Percentiles rank a stretch among this genome's conserved stretches.
phyloP scores from a whole-genome alignment of 1,140 invertebrate species.

The Pinna nobilis region DNA sequence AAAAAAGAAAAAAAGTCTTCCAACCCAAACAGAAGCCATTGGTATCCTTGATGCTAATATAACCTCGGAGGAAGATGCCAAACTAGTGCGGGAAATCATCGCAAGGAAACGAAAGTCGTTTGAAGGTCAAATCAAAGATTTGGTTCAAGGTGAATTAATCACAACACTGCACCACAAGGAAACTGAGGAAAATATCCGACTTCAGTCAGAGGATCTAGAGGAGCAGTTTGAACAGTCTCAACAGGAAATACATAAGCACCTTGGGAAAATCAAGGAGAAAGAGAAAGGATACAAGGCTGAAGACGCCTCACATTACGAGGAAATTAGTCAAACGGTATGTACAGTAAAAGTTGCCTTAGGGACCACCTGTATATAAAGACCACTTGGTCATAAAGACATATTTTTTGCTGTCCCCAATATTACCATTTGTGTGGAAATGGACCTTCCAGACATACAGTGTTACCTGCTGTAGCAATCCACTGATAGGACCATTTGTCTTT shows the following conservation, averaged over 20 bases:
- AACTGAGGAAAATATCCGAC: conserved; percentile 42
- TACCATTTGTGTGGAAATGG: too few species aligned
- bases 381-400: too few species aligned
- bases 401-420: too few species aligned
- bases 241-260: conserved; percentile 46
- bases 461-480: too few species aligned
- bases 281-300: conserved; percentile 55
- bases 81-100: conserved; percentile 6
- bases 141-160: conserved; percentile 61
- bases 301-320: conserved; percentile 44
- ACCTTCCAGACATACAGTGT: too few species aligned
- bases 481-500: too few species aligned
- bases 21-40: neutral
- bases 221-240: conserved; percentile 53
- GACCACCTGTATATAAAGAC: too few species aligned
- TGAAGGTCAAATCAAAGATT: conserved; percentile 54
- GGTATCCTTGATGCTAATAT: neutral
- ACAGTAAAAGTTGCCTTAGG: too few species aligned
- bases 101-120: conserved; percentile 44
- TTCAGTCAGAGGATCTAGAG: conserved; percentile 54
- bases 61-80: neutral
- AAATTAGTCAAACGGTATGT: conserved; percentile 51
- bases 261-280: conserved; percentile 50
- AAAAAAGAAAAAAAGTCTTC: neutral
- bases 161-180: conserved; percentile 47